These are phyloP conservation scores for Beroe forskalii DNA, from an alignment of 37 sponge, comb jelly and placozoan species.

Conservation along the genomic window DNA sequence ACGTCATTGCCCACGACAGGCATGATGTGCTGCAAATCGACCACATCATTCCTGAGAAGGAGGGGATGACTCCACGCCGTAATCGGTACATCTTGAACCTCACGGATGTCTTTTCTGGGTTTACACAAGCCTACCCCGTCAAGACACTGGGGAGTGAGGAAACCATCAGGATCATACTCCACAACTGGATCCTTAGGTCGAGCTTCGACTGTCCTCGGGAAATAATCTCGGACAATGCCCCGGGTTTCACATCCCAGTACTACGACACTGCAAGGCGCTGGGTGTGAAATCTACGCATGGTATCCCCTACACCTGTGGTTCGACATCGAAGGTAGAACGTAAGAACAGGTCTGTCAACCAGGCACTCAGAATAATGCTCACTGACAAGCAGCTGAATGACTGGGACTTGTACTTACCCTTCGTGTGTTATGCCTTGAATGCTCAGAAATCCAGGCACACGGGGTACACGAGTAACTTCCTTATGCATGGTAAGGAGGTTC, in stretches of 20 bases:
- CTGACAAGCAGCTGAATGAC: conserved; percentile 8
- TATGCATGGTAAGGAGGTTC: not conserved
- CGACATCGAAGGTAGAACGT: conserved; percentile 1
- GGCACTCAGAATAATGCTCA: not conserved
- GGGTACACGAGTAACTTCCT: not conserved
- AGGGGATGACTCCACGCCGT: not conserved
- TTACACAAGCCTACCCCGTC: not conserved
- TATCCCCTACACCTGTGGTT: not conserved
- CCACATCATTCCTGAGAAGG: conserved; percentile 1
- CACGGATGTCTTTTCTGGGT: not conserved
- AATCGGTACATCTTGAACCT: not conserved
- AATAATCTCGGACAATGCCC: not conserved
- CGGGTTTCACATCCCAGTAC: not conserved
- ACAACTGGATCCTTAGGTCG: not conserved
- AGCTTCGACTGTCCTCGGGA: not conserved
- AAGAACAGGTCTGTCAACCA: not conserved
- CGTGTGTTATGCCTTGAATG: not conserved
- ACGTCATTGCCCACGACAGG: not conserved
- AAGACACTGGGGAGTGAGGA: conserved; percentile 2
- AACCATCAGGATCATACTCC: not conserved
- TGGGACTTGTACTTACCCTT: conserved; percentile 26
- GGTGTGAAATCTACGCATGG: not conserved
- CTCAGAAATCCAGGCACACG: not conserved
- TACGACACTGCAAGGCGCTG: not conserved
- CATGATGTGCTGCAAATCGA: not conserved